Percentiles rank a stretch among this genome's conserved stretches.
phyloP scores from a whole-genome alignment of 2,888 invertebrate species.

The Acheta domesticus region DNA sequence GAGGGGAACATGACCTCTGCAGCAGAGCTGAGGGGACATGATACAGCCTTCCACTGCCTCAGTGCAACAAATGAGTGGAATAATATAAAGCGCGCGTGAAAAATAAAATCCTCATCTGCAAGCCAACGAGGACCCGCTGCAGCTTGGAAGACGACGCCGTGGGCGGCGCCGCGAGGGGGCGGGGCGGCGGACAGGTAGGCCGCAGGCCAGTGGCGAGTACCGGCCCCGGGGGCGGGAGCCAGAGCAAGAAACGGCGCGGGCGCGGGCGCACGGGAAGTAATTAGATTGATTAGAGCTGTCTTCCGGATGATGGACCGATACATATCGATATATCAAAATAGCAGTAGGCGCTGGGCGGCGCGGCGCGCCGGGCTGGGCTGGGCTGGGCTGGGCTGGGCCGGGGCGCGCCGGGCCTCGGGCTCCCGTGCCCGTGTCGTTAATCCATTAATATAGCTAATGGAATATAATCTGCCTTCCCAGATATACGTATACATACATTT shows the following conservation, averaged over 20 bases:
- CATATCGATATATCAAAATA: slow-evolving; percentile 18
- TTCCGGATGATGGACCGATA: slow-evolving; percentile 18
- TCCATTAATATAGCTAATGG: slow-evolving; percentile 18
- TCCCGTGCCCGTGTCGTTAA: slow-evolving; percentile 3
- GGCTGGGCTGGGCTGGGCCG: no score
- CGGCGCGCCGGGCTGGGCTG: background rate
- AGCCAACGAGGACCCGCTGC: no score
- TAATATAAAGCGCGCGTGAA: no score
- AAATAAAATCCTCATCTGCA: no score
- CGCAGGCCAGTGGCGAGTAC: no score
- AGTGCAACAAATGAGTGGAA: no score
- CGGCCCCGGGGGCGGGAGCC: background rate
- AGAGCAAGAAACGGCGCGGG: background rate
- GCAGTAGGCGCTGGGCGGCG: background rate
- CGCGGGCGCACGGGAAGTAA: background rate
- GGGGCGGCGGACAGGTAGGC: no score
- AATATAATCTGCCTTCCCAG: slow-evolving; percentile 18
- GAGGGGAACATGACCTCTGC: no score
- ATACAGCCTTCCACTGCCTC: no score
- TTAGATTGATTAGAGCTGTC: slow-evolving; percentile 2
- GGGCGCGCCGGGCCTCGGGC: background rate
- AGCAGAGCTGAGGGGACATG: no score
- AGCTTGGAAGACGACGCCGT: no score
- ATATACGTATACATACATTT: slow-evolving; percentile 18
- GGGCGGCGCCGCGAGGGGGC: no score